phyloP scores from a whole-genome alignment of 2,797 vertebrate species.

The Natrix natrix region DNA sequence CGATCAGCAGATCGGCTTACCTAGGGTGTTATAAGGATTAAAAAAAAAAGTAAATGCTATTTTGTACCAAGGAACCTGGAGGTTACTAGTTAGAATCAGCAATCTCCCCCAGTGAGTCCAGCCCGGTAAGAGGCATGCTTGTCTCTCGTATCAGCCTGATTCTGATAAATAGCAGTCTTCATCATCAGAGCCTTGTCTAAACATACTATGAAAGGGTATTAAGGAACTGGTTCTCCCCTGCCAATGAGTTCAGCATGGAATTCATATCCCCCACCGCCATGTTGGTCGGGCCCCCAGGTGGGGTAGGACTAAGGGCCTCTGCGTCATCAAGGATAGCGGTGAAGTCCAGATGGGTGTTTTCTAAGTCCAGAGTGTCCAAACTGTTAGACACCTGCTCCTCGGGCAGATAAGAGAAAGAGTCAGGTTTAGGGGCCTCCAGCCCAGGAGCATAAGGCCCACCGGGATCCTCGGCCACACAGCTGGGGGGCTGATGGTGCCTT shows the following conservation, averaged over 20 bases:
- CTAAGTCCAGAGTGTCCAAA: slow-evolving; percentile 93
- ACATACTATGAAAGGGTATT: slow-evolving; percentile 78
- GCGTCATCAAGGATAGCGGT: slow-evolving; percentile 92
- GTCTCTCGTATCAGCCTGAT: not conserved
- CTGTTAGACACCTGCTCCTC: slow-evolving; percentile 85
- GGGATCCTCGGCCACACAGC: slow-evolving; percentile 77
- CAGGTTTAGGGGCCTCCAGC: slow-evolving; percentile 72
- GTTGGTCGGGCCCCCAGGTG: slow-evolving; percentile 83
- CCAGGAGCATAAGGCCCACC: slow-evolving; percentile 59
- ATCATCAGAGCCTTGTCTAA: not conserved
- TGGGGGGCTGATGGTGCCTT: slow-evolving; percentile 66
- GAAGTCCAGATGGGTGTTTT: slow-evolving; percentile 96
- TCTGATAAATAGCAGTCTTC: not conserved
- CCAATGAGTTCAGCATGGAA: slow-evolving; percentile 90
- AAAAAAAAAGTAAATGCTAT: not conserved
- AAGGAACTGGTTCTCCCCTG: slow-evolving; percentile 96
- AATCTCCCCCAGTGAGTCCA: not conserved
- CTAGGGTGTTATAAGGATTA: not conserved
- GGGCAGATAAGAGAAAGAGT: slow-evolving; percentile 76
- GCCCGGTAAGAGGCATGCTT: not conserved
- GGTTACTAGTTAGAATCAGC: not conserved
- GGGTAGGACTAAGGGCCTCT: slow-evolving; percentile 76
- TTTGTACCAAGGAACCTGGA: not conserved
- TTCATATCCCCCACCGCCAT: slow-evolving; percentile 98
- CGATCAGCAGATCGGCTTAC: not conserved